Percentiles rank a stretch among this genome's conserved stretches.
Evolutionary conservation across 2,113 vertebrate species (phyloP).

Genomic region (Lamprotornis superbus): DNA sequence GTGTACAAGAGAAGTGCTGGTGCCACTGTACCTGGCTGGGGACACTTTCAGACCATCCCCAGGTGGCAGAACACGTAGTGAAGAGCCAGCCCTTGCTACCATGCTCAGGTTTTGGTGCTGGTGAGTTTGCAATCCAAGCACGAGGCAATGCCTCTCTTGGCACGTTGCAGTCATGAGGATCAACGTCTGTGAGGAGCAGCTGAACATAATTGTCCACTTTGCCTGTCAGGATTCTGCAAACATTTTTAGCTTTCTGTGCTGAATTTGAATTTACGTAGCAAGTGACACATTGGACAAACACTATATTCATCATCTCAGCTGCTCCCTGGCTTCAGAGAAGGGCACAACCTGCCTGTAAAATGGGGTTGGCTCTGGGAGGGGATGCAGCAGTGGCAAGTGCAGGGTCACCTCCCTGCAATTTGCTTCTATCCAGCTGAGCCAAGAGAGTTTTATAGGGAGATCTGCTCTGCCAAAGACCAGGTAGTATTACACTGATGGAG

Average conservation of each 20-base stretch:
- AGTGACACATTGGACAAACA: conserved; percentile 47
- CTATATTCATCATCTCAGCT: conserved; percentile 42
- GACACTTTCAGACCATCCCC: neutral
- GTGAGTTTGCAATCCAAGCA: conserved; percentile 29
- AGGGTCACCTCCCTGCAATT: neutral
- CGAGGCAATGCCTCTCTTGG: neutral
- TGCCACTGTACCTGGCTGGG: neutral
- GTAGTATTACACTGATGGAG: neutral
- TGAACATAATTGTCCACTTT: conserved; percentile 43
- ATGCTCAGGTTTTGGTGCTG: neutral
- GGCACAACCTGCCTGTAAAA: neutral
- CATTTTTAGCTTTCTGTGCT: conserved; percentile 42
- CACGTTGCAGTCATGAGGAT: neutral
- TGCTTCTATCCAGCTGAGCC: neutral
- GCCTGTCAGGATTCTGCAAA: conserved; percentile 47
- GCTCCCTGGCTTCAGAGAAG: neutral
- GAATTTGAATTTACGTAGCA: conserved; percentile 48
- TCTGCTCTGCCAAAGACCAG: neutral
- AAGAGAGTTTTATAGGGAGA: neutral
- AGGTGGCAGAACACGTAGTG: neutral
- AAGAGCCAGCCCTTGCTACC: neutral
- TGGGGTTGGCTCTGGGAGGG: neutral
- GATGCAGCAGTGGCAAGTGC: neutral
- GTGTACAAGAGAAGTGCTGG: neutral
- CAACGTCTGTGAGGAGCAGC: conserved; percentile 17